A percentile compares a stretch with the other conserved stretches of the same genome.
Conservation (phyloP, 2,797 vertebrate genomes). For the Eulemur rubriventer region DNA sequence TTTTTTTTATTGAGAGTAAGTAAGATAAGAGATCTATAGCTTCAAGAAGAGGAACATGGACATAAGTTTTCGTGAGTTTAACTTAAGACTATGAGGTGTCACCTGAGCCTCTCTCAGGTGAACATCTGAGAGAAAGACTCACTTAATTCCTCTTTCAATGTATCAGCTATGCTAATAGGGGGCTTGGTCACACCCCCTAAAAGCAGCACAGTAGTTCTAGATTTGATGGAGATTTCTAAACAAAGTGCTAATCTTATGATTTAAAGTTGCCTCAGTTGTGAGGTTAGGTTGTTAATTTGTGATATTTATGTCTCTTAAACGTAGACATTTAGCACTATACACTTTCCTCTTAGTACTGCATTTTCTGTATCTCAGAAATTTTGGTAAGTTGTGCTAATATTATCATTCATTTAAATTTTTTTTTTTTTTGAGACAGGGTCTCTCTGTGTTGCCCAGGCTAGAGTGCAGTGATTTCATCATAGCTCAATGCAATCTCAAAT, state of each 20-base stretch:
- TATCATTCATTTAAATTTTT: too few relatives aligned
- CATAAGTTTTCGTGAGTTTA: neutral
- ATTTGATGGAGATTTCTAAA: constrained; percentile 24
- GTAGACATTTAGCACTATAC: too few relatives aligned
- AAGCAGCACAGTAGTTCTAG: neutral
- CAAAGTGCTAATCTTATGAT: neutral
- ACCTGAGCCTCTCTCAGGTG: neutral
- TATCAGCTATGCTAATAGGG: neutral
- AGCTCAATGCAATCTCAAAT: too few relatives aligned
- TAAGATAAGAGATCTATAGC: neutral
- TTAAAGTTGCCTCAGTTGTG: neutral
- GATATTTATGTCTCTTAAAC: too few relatives aligned
- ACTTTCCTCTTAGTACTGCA: too few relatives aligned
- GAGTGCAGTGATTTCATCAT: too few relatives aligned
- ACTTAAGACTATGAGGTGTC: neutral
- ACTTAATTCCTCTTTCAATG: neutral
- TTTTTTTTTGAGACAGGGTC: too few relatives aligned
- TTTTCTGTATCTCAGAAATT: too few relatives aligned
- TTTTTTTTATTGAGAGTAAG: neutral
- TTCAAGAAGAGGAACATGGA: neutral
- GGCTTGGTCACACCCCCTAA: neutral
- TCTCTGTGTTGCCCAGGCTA: too few relatives aligned
- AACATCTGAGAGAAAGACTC: neutral
- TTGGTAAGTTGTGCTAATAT: too few relatives aligned
- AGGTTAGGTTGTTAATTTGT: too few relatives aligned